phyloP scores from a whole-genome alignment of 2,797 vertebrate genomes.

The Denticeps clupeoides region DNA sequence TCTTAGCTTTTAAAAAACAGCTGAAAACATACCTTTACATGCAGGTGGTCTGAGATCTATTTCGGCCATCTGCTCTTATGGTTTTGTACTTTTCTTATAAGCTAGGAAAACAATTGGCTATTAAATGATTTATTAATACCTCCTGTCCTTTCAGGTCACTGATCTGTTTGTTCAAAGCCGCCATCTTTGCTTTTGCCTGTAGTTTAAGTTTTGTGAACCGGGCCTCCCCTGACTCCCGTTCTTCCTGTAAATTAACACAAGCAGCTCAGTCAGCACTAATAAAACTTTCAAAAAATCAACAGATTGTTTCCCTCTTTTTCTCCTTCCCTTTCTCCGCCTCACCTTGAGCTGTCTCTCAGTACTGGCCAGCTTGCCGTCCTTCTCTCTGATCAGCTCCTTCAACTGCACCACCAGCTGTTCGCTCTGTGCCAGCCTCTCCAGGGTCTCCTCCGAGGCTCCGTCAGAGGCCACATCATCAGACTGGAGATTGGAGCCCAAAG shows the following conservation, averaged over 20 bases:
- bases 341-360: constrained; percentile 73
- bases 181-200: constrained; percentile 85
- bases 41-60: no score
- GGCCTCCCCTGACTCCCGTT: constrained; percentile 71
- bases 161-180: constrained; percentile 76
- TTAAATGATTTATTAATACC: constrained; percentile 36
- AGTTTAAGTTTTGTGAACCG: constrained; percentile 87
- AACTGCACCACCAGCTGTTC: constrained; percentile 79
- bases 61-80: no score
- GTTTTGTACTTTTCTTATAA: no score
- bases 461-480: constrained; percentile 22
- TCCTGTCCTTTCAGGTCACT: constrained; percentile 67
- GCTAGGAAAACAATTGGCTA: no score
- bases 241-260: constrained; percentile 55
- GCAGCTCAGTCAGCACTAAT: background rate
- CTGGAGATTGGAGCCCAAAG: constrained; percentile 42
- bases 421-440: constrained; percentile 71
- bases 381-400: constrained; percentile 77
- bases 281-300: background rate
- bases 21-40: no score
- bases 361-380: constrained; percentile 66
- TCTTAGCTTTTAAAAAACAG: no score
- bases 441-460: constrained; percentile 30
- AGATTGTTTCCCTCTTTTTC: background rate
- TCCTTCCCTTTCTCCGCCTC: background rate